phyloP scores from a whole-genome alignment of 1,140 invertebrate species.

The Vanessa tameamea region DNA sequence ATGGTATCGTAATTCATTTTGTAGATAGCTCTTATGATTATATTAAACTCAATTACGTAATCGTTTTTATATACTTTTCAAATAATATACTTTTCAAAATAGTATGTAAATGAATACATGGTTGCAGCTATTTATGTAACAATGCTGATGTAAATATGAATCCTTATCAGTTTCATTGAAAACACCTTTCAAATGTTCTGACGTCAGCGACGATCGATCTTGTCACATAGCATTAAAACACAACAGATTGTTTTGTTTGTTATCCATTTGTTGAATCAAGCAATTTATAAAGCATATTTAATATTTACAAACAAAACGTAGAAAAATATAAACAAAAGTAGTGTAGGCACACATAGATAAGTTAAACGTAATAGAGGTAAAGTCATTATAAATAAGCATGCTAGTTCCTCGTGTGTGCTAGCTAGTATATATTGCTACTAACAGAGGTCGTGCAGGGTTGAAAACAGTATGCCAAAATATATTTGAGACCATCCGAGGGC shows the following conservation, averaged over 20 bases:
- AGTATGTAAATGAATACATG: neutral
- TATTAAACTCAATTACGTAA: too few relatives aligned
- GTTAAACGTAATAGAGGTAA: neutral
- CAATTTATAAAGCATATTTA: neutral
- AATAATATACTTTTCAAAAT: neutral
- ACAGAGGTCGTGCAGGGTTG: too few relatives aligned
- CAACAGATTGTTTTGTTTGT: slow-evolving; percentile 9
- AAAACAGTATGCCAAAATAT: too few relatives aligned
- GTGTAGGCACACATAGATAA: neutral
- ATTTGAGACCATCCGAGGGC: too few relatives aligned
- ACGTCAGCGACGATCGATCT: slow-evolving; percentile 20
- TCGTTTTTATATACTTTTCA: too few relatives aligned
- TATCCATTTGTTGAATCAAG: neutral
- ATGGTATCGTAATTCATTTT: neutral
- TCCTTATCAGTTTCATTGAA: slow-evolving; percentile 6
- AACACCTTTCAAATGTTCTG: slow-evolving; percentile 10
- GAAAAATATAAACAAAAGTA: neutral
- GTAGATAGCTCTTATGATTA: too few relatives aligned
- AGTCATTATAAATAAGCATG: too few relatives aligned
- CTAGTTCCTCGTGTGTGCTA: too few relatives aligned
- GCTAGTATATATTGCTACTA: too few relatives aligned
- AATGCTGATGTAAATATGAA: slow-evolving; percentile 7
- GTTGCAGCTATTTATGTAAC: slow-evolving; percentile 15
- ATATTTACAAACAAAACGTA: neutral
- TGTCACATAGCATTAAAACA: slow-evolving; percentile 6